A percentile compares a stretch with the other conserved stretches of the same genome.
These are phyloP conservation scores for Sinonovacula constricta DNA, from an alignment of 1,140 invertebrate species.

Conservation along the genomic window DNA sequence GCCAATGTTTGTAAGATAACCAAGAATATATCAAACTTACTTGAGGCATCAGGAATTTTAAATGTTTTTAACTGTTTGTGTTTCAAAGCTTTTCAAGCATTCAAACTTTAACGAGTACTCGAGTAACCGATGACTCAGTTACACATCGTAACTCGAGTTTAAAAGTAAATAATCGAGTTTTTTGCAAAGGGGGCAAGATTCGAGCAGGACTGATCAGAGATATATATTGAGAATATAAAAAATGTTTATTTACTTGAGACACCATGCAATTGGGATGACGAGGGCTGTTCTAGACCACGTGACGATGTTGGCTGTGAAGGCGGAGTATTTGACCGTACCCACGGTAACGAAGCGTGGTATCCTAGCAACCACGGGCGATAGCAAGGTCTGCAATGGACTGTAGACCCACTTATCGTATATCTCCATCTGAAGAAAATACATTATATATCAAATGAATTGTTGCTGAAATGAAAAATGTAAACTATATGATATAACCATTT, in stretches of 20 bases:
- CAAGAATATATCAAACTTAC: no score
- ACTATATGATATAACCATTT: no score
- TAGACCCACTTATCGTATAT: slow-evolving; percentile 65
- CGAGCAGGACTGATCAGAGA: neutral
- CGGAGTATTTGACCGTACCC: slow-evolving; percentile 25
- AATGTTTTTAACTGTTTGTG: neutral
- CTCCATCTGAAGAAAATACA: no score
- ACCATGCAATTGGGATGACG: slow-evolving; percentile 67
- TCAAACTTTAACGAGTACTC: neutral
- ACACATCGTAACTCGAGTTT: neutral
- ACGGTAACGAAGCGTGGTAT: slow-evolving; percentile 55
- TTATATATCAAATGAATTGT: no score
- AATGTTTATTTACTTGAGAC: slow-evolving; percentile 64
- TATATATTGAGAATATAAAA: neutral
- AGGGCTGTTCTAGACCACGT: slow-evolving; percentile 67
- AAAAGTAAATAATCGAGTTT: neutral
- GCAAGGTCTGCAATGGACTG: slow-evolving; percentile 56
- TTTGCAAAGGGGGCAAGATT: no score
- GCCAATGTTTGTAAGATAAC: no score
- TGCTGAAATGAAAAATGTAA: no score
- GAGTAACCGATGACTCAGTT: neutral
- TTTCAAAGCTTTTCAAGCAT: neutral
- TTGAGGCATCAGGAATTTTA: no score
- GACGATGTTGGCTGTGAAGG: slow-evolving; percentile 72
- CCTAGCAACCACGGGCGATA: slow-evolving; percentile 61